Conservation (phyloP, 2,797 vertebrate species). For the Sebastiscus albofasciatus region DNA sequence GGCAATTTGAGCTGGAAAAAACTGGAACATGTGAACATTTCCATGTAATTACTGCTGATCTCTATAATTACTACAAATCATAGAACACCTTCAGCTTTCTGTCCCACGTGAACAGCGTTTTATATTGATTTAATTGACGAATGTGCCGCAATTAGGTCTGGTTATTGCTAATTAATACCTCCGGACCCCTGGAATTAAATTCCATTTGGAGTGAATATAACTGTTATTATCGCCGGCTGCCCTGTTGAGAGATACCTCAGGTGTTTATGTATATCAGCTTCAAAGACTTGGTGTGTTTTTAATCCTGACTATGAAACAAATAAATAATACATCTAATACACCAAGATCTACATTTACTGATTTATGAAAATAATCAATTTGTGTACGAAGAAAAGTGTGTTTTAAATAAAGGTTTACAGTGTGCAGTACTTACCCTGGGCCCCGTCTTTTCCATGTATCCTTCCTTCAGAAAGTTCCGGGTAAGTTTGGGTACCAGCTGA, state of each 20-base stretch:
- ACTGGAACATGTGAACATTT: background rate
- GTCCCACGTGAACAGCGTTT: background rate
- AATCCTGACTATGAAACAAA: background rate
- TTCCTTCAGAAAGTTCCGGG: constrained; percentile 90
- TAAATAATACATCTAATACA: too few relatives aligned
- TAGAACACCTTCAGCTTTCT: background rate
- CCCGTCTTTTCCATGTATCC: constrained; percentile 96
- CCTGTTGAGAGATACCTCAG: background rate
- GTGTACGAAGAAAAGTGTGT: background rate
- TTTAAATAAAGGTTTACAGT: background rate
- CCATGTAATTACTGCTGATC: background rate
- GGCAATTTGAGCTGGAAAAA: background rate
- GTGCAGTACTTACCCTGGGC: constrained; percentile 79
- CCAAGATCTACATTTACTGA: too few relatives aligned
- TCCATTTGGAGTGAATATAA: background rate
- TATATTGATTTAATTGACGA: background rate
- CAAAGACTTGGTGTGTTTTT: background rate
- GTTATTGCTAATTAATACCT: background rate
- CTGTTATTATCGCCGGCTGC: background rate
- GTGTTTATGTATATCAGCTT: background rate
- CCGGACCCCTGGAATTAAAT: background rate
- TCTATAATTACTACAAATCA: background rate
- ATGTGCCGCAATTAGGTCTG: background rate
- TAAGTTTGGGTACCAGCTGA: constrained; percentile 88
- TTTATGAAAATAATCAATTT: too few relatives aligned